Base-by-base conservation (phyloP, 2,888 invertebrate species). In the Dasysyrphus tricinctus region DNA sequence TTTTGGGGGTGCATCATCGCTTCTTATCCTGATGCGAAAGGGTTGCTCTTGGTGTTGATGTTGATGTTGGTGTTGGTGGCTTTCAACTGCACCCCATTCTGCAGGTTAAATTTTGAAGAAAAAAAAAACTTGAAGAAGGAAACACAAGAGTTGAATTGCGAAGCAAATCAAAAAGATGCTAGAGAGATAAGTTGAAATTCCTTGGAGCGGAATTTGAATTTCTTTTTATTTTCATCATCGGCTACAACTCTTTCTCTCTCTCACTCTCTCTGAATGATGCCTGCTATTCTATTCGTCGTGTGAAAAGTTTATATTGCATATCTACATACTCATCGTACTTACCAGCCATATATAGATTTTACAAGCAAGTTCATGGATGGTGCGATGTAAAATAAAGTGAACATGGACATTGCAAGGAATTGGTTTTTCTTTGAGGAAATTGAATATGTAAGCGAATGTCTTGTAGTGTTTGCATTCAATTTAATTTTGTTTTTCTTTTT, bases 331-430 rank as follows among this genome's bases (percentile, higher is more conserved):
- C 3, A 19, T 37, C 16, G 24, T 3, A 37, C 19, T 5, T 2
- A 24, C 12, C 34, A 11, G 0, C 6, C 51, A 14, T 51, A 6
- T 14, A 29, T 29, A 14, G 29, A 54, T 7, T 54, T 14, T 29
- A 29, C 14, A 54, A 67, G 49, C 54, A 75, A 63, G 75, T 69
- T 69, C 39, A 69, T 24, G n/a, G 42, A 14, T 39, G 32, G 19
- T 75, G 69, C 56, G 69, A 83, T 74, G 73, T 42, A 70, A 80
- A 67, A 49, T 67, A 67, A 72, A 79, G 72, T 79, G 82, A 72
- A 82, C 86, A 86, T 74, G 85, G 81, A 78, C 77, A 80, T 70
- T 74, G 81, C 77, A 47, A 70, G 49, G 74, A 81, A 78, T 82
- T 86, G 78, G 78, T 77, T 77, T 81, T 77, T 61, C 54, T 44